Conservation (phyloP, 2,797 vertebrate genomes). For the Falco columbarius region DNA sequence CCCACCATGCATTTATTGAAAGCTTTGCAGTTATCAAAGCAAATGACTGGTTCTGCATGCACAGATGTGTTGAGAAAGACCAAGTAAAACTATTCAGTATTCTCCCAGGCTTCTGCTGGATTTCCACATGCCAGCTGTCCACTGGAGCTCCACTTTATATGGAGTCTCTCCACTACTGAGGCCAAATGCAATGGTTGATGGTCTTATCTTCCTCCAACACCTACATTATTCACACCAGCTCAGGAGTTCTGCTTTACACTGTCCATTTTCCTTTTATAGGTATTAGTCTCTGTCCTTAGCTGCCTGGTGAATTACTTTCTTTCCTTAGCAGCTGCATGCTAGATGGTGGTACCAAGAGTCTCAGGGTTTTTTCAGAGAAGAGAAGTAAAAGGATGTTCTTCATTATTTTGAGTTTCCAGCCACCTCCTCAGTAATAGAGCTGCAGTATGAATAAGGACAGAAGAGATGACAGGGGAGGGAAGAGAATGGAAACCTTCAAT, state of each 20-base stretch:
- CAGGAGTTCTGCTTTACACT: not conserved
- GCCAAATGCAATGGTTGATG: not conserved
- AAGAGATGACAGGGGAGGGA: not conserved
- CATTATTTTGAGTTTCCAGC: not conserved
- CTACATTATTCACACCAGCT: not conserved
- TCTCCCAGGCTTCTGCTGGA: not conserved
- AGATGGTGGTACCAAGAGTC: not conserved
- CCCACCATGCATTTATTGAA: accelerated
- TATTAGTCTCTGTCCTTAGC: not conserved
- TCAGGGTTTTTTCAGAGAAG: not conserved
- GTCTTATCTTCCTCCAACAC: not conserved
- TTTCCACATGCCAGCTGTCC: not conserved
- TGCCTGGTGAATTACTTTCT: not conserved
- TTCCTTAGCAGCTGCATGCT: not conserved
- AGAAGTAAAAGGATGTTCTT: not conserved
- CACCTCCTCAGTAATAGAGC: not conserved
- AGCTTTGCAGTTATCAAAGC: not conserved
- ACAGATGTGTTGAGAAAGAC: not conserved
- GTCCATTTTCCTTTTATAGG: not conserved
- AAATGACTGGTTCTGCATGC: not conserved
- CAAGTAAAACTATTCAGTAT: not conserved
- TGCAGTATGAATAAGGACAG: not conserved
- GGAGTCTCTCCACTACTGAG: not conserved
- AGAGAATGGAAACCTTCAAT: not conserved
- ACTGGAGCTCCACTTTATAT: not conserved